Evolutionary conservation across 2,113 vertebrate genomes (phyloP).

Genomic region (Cyprinodon variegatus): DNA sequence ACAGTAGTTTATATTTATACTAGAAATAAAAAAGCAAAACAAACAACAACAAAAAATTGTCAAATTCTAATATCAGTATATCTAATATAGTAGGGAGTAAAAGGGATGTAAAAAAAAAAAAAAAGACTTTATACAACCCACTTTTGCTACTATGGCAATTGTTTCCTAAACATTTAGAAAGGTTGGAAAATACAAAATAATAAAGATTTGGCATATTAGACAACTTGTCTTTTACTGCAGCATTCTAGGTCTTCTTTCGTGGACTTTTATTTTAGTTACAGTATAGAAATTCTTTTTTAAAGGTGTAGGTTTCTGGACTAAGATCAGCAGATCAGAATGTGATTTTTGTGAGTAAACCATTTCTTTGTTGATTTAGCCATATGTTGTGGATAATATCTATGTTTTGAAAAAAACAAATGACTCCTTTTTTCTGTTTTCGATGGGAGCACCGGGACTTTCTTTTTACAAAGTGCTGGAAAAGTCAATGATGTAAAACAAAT

Average conservation of each 20-base stretch:
- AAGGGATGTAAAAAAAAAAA: no score
- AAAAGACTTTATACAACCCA: no score
- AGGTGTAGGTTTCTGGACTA: neutral
- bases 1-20: no score
- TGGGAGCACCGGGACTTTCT: neutral
- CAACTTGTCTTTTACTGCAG: neutral
- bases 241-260: neutral
- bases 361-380: neutral
- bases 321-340: neutral
- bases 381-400: neutral
- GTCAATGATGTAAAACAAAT: neutral
- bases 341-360: neutral
- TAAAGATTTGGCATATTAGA: neutral
- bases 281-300: neutral
- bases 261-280: neutral
- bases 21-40: no score
- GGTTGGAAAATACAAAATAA: neutral
- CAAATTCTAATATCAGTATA: no score
- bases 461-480: neutral
- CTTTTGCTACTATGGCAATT: no score
- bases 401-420: neutral
- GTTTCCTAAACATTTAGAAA: no score
- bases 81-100: no score
- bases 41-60: no score
- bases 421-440: neutral